Evolutionary conservation across 2,797 vertebrate genomes (phyloP), one percentile per base, ranked within the genome.

Genomic region (Ctenopoma multispine): DNA sequence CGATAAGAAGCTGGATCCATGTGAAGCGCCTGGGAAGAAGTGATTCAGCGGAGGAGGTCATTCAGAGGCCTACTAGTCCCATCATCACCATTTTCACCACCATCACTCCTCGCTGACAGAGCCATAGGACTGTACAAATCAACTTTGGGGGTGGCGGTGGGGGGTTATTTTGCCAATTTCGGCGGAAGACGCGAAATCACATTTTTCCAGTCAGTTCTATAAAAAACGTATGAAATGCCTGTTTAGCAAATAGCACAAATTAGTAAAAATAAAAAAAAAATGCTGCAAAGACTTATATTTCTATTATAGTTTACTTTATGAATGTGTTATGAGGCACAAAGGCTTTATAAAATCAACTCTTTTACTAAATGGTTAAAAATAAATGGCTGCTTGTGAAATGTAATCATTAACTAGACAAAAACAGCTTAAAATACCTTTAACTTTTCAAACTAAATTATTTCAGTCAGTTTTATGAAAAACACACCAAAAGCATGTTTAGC

Each of bases 1-100:
- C 62, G 90, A 91, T 91, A 92, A 92, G 87, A 76, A 72, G 63
- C 72, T 23, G 24, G 76, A 71, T 83, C 77, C 82, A 80, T 82
- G 80, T 53, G 69, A 80, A 46, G 63, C 72, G 75, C 73, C 79
- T 82, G 86, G 43, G 18, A 70, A 75, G 54, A 27, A 47, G 73
- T 27, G 87, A 87, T 86, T 89, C 71, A 80, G 79, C 15, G 59
- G 72, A 69, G 78, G 76, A 56, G 81, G 82, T 86, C 87, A 88
- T 5, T 53, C 78, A 46, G 59, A 74, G 79, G 76, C 75, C 46
- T 76, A 6, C 14, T 11, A 44, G 70, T 60, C 60, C 47, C 61
- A 40, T 49, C 71, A 55, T 36, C 63, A 67, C 44, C 73, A 73
- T 13, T 80, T 71, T 20, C 82, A 72, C 43, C 82, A 49, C 44